These are phyloP conservation scores for Sebastes miniatus DNA, from an alignment of 2,797 vertebrate species.

Conservation along the genomic window DNA sequence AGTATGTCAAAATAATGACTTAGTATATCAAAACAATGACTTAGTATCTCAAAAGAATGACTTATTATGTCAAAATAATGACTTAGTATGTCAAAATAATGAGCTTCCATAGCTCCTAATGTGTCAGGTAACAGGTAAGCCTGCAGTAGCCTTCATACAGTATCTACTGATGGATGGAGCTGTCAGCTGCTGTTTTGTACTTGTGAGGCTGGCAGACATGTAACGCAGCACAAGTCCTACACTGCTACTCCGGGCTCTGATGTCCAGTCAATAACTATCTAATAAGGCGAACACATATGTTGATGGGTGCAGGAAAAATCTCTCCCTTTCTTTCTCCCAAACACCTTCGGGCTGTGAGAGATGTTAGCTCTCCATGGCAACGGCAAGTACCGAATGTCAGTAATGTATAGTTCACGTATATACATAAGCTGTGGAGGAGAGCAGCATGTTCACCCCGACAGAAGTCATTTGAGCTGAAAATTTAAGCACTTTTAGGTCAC, in stretches of 20 bases:
- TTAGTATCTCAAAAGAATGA: too few relatives aligned
- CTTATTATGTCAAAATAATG: rapidly evolving
- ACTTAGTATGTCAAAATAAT: too few relatives aligned
- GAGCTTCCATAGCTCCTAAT: background rate
- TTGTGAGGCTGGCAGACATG: background rate
- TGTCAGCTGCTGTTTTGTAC: slow-evolving; percentile 7
- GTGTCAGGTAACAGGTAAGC: background rate
- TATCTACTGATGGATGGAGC: slow-evolving; percentile 11
- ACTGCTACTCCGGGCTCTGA: slow-evolving; percentile 15
- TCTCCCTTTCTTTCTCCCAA: background rate
- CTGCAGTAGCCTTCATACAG: background rate
- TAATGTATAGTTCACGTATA: slow-evolving; percentile 25
- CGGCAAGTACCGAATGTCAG: slow-evolving; percentile 17
- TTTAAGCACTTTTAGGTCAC: background rate
- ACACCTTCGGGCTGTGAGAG: slow-evolving; percentile 36
- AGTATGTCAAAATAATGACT: too few relatives aligned
- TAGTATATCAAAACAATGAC: too few relatives aligned
- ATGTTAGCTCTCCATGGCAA: slow-evolving; percentile 62
- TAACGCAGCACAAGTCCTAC: slow-evolving; percentile 6
- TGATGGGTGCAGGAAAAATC: slow-evolving; percentile 20
- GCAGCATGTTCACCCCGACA: slow-evolving; percentile 7
- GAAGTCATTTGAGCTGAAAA: background rate
- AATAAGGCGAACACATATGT: slow-evolving; percentile 39
- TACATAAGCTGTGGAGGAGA: background rate
- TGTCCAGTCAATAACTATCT: slow-evolving; percentile 48